Percentiles rank a stretch among this genome's conserved stretches.
Evolutionary conservation across 2,113 vertebrate genomes (phyloP).

Genomic region (Athene noctua): DNA sequence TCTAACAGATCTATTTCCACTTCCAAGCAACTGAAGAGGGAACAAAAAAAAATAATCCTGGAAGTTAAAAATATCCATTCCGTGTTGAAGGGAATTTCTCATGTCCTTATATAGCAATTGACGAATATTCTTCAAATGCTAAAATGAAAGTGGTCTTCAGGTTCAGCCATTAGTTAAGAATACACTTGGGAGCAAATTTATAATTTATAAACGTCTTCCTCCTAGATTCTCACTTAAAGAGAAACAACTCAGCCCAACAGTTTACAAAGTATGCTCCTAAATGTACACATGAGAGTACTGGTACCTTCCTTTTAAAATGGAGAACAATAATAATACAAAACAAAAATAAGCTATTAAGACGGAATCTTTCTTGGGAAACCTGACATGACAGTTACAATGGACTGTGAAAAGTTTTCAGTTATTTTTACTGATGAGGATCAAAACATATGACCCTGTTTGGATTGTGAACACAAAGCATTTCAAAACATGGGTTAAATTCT

Average conservation of each 20-base stretch:
- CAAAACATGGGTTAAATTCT: neutral
- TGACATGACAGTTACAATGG: neutral
- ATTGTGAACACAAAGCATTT: neutral
- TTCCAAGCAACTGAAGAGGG: neutral
- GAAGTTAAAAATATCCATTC: neutral
- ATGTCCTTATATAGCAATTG: neutral
- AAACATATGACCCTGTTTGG: neutral
- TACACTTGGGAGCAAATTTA: neutral
- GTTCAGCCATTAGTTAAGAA: neutral
- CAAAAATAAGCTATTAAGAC: neutral
- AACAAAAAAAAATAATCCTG: neutral
- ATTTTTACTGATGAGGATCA: neutral
- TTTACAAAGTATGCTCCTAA: neutral
- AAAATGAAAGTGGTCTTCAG: neutral
- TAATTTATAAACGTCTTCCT: neutral
- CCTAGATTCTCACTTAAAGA: neutral
- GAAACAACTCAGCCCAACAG: neutral
- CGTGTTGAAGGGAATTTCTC: neutral
- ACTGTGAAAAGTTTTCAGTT: neutral
- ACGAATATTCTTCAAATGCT: neutral
- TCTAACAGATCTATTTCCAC: neutral
- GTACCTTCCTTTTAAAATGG: neutral
- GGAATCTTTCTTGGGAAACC: neutral
- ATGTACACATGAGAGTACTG: neutral
- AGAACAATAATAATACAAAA: neutral